Base-by-base conservation (phyloP, 92 coral and sea anemone genomes). In the Parazoanthus swiftii region DNA sequence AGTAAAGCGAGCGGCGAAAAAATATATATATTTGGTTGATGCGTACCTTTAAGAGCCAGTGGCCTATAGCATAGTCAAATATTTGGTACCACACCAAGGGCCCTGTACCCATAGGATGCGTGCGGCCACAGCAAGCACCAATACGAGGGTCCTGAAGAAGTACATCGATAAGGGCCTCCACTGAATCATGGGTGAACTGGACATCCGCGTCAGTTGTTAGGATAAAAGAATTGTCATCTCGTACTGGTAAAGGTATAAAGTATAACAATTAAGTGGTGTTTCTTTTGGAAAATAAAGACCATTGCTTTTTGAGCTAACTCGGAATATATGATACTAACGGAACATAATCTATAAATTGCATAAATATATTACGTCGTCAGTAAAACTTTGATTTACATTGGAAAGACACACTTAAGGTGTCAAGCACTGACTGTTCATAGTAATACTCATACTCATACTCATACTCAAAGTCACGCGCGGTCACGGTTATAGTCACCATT, bases 41-140 rank as follows among this genome's bases (percentile, higher is more conserved):
- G 25, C 21, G 67, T 90, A 97, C 99, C 98, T 97, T 97, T 80
- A 95, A 97, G 71, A 97, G 90, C 99, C 99, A 97, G 82, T 97
- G 99, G 6, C 99, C 99, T 37, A 97, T 97, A 3, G 99, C 99
- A 37, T 97, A 97, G 89, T 97, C 99, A 91, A 97, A 97, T 76
- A 94, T 86, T 86, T 97, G 99, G 82, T 97, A 97, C 99, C 99
- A 97, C 18, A 97, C 99, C 18, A 97, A 9, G 1, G 99, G 99
- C 2, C 99, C 99, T 38, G 85, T 90, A 18, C 99, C 99, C 82
- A 97, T 44, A 4, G 99, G 99, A 72, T 97, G 99, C 13, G 98
- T 97, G 23, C 99, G 94, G 3, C 97, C 98, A 79, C 98, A 97
- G 21, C 94, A 98, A 3, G 99, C 99, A 8, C 99, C 99, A 39